phyloP scores from a whole-genome alignment of 2,888 invertebrate genomes.

The Epirrita christyi region DNA sequence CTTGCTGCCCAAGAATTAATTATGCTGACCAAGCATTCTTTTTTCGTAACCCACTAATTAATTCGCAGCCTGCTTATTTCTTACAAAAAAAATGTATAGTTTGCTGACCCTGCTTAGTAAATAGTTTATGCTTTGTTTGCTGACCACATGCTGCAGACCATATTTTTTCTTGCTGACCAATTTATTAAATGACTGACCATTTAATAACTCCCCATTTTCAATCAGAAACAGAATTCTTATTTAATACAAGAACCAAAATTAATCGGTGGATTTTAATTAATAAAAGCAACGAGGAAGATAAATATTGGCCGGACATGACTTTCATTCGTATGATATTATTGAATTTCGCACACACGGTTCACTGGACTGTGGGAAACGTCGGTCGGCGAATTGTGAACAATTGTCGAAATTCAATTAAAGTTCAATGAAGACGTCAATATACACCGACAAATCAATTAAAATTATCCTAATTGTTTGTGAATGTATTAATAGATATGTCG shows the following conservation, averaged over 20 bases:
- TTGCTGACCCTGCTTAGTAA: too few relatives aligned
- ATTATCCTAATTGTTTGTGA: conserved; percentile 42
- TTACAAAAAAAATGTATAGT: too few relatives aligned
- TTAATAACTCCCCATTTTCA: conserved; percentile 9
- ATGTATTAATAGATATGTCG: conserved; percentile 37
- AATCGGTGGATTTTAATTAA: conserved; percentile 46
- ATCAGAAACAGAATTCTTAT: conserved; percentile 25
- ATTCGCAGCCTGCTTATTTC: too few relatives aligned
- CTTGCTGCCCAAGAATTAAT: too few relatives aligned
- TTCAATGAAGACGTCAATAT: conserved; percentile 56
- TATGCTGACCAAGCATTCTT: too few relatives aligned
- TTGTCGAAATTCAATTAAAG: conserved; percentile 57
- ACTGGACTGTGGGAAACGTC: conserved; percentile 47
- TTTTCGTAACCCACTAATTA: too few relatives aligned
- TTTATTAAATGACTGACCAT: too few relatives aligned
- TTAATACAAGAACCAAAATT: conserved; percentile 32
- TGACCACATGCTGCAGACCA: too few relatives aligned
- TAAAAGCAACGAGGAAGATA: conserved; percentile 39
- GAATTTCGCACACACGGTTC: conserved; percentile 47
- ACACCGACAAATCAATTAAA: conserved; percentile 53
- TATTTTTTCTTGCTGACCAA: too few relatives aligned
- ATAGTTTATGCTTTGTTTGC: too few relatives aligned
- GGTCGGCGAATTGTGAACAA: conserved; percentile 49
- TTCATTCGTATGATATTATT: conserved; percentile 46
- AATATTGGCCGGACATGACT: conserved; percentile 41